These are phyloP conservation scores for Drosophila repletoides DNA, from an alignment of 1,140 invertebrate species.

Conservation along the genomic window DNA sequence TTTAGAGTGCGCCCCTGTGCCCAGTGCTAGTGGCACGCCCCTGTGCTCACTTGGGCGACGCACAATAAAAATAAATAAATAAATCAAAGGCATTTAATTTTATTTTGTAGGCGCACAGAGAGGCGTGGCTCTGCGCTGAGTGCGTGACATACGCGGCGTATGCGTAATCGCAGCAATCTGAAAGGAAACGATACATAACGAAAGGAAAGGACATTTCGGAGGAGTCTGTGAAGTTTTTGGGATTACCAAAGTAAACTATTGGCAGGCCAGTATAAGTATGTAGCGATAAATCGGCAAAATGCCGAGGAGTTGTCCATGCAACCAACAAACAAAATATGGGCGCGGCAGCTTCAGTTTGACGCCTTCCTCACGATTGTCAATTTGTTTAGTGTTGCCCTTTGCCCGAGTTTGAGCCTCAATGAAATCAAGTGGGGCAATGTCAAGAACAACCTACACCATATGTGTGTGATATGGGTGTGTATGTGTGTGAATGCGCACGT, in stretches of 20 bases:
- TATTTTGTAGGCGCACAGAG: conserved; percentile 43
- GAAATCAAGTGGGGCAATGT: conserved; percentile 22
- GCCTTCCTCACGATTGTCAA: conserved; percentile 69
- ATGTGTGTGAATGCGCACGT: conserved; percentile 19
- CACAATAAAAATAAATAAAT: conserved; percentile 65
- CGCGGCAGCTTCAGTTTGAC: conserved; percentile 52
- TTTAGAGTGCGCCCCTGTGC: background rate
- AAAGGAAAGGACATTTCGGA: background rate
- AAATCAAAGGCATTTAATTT: conserved; percentile 76
- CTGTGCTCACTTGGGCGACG: conserved; percentile 7
- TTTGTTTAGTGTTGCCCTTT: conserved; percentile 54
- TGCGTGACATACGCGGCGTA: conserved; percentile 60
- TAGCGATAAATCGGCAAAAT: conserved; percentile 49
- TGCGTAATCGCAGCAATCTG: conserved; percentile 66
- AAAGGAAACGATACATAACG: too few relatives aligned
- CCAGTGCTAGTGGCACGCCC: conserved; percentile 11
- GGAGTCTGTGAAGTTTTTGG: background rate
- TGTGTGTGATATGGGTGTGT: background rate
- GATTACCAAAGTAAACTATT: conserved; percentile 28
- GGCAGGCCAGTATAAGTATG: conserved; percentile 5
- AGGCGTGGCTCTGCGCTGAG: conserved; percentile 16
- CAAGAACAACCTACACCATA: conserved; percentile 18
- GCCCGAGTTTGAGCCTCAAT: conserved; percentile 18
- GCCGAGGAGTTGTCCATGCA: conserved; percentile 6
- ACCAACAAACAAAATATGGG: background rate